phyloP scores from a whole-genome alignment of 23 tunicate genomes.

The Diplosoma virens region DNA sequence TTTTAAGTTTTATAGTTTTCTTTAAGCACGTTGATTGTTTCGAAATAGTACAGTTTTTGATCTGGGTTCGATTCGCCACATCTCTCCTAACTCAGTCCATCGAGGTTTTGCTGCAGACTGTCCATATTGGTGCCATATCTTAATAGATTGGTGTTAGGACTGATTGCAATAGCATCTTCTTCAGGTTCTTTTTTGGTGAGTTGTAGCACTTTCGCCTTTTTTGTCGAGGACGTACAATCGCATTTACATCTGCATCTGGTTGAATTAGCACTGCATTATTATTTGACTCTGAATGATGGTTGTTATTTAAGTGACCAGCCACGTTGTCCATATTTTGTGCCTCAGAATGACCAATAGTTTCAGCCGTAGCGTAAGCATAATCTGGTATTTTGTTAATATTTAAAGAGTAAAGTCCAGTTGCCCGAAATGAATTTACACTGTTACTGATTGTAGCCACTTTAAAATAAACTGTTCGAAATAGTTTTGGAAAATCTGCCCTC shows the following conservation, averaged over 20 bases:
- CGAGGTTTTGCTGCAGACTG: neutral
- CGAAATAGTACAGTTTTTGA: too few species aligned
- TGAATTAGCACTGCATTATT: too few species aligned
- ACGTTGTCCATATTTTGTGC: neutral
- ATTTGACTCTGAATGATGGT: neutral
- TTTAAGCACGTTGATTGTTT: too few species aligned
- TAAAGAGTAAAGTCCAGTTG: conserved; percentile 19
- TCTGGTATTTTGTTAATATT: conserved; percentile 16
- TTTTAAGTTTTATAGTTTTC: too few species aligned
- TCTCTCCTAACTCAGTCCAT: conserved; percentile 13
- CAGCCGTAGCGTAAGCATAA: conserved; percentile 12
- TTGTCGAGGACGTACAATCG: too few species aligned
- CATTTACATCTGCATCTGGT: too few species aligned
- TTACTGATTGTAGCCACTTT: conserved; percentile 30
- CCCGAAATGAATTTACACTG: conserved; percentile 8
- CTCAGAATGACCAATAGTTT: neutral
- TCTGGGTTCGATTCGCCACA: too few species aligned
- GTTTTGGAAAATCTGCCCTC: neutral
- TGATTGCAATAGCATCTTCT: too few species aligned
- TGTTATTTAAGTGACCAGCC: neutral
- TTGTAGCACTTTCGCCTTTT: too few species aligned
- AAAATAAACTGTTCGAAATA: conserved; percentile 8
- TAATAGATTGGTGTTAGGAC: neutral
- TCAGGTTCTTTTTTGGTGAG: too few species aligned
- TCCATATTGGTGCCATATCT: neutral